A percentile compares a stretch with the other conserved stretches of the same genome.
Conservation (phyloP, 2,888 invertebrate species). For the Agrochola lota region DNA sequence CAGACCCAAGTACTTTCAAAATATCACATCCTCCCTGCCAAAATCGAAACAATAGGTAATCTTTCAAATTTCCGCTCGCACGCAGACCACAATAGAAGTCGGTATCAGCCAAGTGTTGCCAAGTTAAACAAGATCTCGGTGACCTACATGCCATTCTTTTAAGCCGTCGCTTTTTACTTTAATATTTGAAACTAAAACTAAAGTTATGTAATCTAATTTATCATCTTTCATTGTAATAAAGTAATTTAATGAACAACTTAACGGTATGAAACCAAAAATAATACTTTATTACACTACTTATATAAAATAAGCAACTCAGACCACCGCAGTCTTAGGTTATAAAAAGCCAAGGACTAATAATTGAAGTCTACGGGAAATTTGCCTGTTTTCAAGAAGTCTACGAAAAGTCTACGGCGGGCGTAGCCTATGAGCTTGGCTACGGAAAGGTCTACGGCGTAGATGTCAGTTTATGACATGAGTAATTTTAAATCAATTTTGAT, state of each 20-base stretch:
- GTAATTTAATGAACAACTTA: neutral
- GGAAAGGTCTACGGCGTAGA: neutral
- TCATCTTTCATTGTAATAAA: neutral
- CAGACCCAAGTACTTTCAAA: constrained; percentile 16
- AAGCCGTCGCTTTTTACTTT: constrained; percentile 1
- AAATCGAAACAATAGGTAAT: constrained; percentile 59
- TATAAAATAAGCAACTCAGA: constrained; percentile 3
- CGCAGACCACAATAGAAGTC: constrained; percentile 42
- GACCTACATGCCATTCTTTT: constrained; percentile 42
- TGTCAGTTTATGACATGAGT: neutral
- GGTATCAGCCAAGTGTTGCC: constrained; percentile 37
- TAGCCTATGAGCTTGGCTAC: neutral
- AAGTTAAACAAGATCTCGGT: constrained; percentile 34
- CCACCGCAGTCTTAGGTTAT: neutral
- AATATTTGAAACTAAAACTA: neutral
- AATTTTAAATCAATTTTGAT: neutral
- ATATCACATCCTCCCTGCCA: constrained; percentile 47
- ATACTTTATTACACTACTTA: constrained; percentile 1
- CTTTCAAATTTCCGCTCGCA: constrained; percentile 64
- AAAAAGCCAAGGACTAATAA: neutral
- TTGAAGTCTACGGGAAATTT: neutral
- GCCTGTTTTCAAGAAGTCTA: constrained; percentile 13
- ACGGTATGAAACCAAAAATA: neutral
- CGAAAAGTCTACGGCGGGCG: constrained; percentile 38
- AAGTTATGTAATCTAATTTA: neutral